phyloP scores from a whole-genome alignment of 1,140 invertebrate genomes.

The Mesaphorura yosii region DNA sequence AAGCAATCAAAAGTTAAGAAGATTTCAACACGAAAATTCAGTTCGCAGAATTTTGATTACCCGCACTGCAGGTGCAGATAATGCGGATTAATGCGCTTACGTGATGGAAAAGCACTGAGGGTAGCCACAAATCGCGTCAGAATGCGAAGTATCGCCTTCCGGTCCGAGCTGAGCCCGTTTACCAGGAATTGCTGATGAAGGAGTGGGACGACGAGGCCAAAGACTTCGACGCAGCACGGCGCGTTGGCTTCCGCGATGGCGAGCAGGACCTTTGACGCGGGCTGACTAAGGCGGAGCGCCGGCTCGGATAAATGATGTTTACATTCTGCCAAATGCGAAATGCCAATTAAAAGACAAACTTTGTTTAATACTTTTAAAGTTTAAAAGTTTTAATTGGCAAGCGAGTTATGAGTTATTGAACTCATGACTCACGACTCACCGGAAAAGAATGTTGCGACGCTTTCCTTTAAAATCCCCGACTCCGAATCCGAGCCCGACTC shows the following conservation, averaged over 20 bases:
- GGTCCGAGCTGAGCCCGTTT: constrained; percentile 5
- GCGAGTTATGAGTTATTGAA: neutral
- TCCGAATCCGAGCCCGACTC: no score
- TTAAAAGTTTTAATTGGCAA: constrained; percentile 1
- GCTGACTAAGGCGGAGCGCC: constrained; percentile 24
- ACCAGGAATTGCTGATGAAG: constrained; percentile 17
- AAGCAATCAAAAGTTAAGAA: neutral
- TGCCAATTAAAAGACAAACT: constrained; percentile 1
- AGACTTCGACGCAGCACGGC: constrained; percentile 6
- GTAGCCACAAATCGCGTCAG: neutral
- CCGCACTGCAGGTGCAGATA: neutral
- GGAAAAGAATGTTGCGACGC: constrained; percentile 26
- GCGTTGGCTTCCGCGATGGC: constrained; percentile 10
- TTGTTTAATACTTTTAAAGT: neutral
- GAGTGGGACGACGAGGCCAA: constrained; percentile 6
- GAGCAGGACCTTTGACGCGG: constrained; percentile 18
- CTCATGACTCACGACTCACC: no score
- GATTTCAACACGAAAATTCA: neutral
- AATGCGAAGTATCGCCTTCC: constrained; percentile 15
- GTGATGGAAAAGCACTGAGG: neutral
- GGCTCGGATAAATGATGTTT: constrained; percentile 30
- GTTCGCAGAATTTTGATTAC: neutral
- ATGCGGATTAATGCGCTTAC: constrained; percentile 1
- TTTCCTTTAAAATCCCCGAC: no score
- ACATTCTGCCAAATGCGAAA: constrained; percentile 17